These are phyloP conservation scores for Nycticryphes semicollaris DNA, from an alignment of 2,113 vertebrate genomes.

Conservation along the genomic window DNA sequence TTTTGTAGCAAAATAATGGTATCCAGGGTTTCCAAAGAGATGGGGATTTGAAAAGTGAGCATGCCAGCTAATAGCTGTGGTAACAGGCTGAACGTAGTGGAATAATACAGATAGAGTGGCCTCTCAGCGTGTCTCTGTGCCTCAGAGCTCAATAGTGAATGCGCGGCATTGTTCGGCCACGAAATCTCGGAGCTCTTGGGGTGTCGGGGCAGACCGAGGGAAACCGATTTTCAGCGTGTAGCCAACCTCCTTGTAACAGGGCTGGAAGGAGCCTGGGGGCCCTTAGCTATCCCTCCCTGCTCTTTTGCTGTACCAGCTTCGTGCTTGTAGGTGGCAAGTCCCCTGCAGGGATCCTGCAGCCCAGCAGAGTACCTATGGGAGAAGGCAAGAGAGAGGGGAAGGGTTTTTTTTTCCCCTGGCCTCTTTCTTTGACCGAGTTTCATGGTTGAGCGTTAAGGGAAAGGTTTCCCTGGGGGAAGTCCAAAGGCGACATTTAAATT, in stretches of 20 bases:
- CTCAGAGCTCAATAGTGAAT: constrained; percentile 22
- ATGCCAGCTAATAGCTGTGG: constrained; percentile 18
- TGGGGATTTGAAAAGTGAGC: constrained; percentile 49
- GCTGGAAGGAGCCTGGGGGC: background rate
- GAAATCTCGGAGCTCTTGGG: background rate
- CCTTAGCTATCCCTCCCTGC: background rate
- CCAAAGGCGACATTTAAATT: background rate
- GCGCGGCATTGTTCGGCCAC: background rate
- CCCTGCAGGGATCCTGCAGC: background rate
- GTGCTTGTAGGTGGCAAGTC: background rate
- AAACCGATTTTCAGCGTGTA: constrained; percentile 18
- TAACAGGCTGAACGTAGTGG: background rate
- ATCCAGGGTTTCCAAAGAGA: constrained; percentile 51
- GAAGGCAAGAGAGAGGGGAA: background rate
- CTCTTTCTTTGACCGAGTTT: background rate
- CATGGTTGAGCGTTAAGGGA: background rate
- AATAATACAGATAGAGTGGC: background rate
- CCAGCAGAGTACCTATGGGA: background rate
- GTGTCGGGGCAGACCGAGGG: background rate
- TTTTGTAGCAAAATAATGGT: constrained; percentile 36
- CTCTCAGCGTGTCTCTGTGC: background rate
- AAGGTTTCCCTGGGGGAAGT: background rate
- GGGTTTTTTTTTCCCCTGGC: background rate
- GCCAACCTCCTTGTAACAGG: background rate
- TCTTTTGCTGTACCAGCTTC: background rate